Evolutionary conservation across 2,797 vertebrate species (phyloP).

Genomic region (Rhadinocentrus ornatus): DNA sequence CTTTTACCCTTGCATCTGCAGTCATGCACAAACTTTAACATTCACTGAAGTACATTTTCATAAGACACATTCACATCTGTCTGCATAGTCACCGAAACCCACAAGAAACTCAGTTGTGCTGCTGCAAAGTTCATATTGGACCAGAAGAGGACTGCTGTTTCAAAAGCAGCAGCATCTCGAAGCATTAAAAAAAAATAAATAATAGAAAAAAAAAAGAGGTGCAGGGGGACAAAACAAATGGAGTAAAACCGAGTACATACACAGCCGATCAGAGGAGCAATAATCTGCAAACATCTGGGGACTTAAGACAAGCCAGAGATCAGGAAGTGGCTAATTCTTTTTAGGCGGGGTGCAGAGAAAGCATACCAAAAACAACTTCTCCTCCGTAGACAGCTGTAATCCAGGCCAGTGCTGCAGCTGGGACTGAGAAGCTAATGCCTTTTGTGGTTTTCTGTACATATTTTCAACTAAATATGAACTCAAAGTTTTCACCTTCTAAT

Average conservation of each 20-base stretch:
- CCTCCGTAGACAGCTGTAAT: too few species aligned
- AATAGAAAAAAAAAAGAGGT: too few species aligned
- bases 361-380: too few species aligned
- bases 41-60: conserved; percentile 14
- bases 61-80: conserved; percentile 41
- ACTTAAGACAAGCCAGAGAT: too few species aligned
- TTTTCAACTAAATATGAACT: too few species aligned
- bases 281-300: conserved; percentile 7
- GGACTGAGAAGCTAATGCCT: too few species aligned
- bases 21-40: conserved; percentile 11
- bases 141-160: conserved; percentile 51
- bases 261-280: conserved; percentile 16
- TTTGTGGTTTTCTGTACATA: too few species aligned
- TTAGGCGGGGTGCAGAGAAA: too few species aligned
- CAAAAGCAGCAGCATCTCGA: conserved; percentile 49
- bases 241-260: conserved; percentile 22
- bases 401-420: too few species aligned
- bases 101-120: conserved; percentile 52
- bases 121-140: conserved; percentile 51
- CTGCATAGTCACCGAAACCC: conserved; percentile 38
- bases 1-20: neutral
- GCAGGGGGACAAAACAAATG: too few species aligned
- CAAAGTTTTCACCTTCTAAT: too few species aligned
- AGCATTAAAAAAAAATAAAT: conserved; percentile 39
- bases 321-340: too few species aligned